phyloP scores from a whole-genome alignment of 2,888 invertebrate genomes.

The Ornithoptera alexandrae region DNA sequence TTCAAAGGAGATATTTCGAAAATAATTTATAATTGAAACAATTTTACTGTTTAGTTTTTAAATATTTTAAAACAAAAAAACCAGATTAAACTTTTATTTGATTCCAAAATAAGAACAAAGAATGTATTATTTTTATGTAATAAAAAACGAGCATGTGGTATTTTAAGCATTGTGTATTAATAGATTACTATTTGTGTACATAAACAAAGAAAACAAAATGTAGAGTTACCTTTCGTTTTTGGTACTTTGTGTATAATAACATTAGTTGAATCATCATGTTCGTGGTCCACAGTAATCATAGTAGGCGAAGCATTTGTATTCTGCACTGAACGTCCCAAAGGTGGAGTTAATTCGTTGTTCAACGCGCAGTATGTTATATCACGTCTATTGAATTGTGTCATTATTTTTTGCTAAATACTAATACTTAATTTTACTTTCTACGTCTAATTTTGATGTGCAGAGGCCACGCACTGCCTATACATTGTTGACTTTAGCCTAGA shows the following conservation, averaged over 20 bases:
- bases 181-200: constrained; percentile 1
- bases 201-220: constrained; percentile 22
- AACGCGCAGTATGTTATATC: constrained; percentile 70
- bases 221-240: constrained; percentile 61
- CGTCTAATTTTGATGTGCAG: constrained; percentile 49
- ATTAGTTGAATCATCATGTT: constrained; percentile 78
- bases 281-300: constrained; percentile 65
- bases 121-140: constrained; percentile 6
- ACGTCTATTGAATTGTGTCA: constrained; percentile 68
- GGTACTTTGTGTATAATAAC: constrained; percentile 94
- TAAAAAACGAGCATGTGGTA: constrained; percentile 23
- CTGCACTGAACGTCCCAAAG: constrained; percentile 53
- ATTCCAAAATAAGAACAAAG: constrained; percentile 10
- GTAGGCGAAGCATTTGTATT: constrained; percentile 56
- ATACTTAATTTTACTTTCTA: constrained; percentile 46
- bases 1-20: no score
- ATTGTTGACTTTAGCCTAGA: constrained; percentile 67
- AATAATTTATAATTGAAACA: no score
- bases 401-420: constrained; percentile 44
- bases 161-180: constrained; percentile 13
- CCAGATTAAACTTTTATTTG: no score
- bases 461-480: constrained; percentile 54
- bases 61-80: no score
- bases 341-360: constrained; percentile 67
- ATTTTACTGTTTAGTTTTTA: no score